phyloP scores from a whole-genome alignment of 1,140 invertebrate species.

The Anthonomus grandis region DNA sequence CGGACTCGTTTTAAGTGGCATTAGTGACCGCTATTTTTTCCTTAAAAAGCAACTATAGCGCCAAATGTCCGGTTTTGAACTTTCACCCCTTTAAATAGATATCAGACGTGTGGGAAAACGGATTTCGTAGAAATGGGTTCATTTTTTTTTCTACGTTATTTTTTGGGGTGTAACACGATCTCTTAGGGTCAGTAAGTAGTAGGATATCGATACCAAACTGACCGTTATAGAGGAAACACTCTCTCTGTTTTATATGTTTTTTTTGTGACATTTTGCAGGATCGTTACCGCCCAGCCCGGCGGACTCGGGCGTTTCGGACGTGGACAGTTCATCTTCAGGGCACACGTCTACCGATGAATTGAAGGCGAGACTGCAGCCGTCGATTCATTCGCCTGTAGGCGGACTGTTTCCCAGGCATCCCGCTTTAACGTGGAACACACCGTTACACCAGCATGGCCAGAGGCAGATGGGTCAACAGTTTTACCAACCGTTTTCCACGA shows the following conservation, averaged over 20 bases:
- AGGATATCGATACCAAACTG: no score
- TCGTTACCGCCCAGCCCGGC: conserved; percentile 95
- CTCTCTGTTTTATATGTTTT: conserved; percentile 18
- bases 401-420: conserved; percentile 38
- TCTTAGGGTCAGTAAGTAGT: no score
- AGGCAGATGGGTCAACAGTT: conserved; percentile 39
- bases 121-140: no score
- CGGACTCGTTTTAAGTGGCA: no score
- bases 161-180: no score
- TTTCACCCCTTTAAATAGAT: no score
- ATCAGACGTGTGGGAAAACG: no score
- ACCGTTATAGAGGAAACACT: no score
- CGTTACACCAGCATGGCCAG: conserved; percentile 36
- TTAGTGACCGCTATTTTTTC: no score
- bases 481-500: conserved; percentile 39
- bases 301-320: conserved; percentile 94
- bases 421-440: conserved; percentile 30
- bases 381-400: conserved; percentile 44
- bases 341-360: conserved; percentile 81
- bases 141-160: no score
- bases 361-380: conserved; percentile 66
- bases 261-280: conserved; percentile 57
- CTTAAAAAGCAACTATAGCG: no score
- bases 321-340: conserved; percentile 90
- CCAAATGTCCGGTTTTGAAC: no score